These are phyloP conservation scores for Vespertilio murinus DNA, from an alignment of 2,797 vertebrate species.

Conservation along the genomic window DNA sequence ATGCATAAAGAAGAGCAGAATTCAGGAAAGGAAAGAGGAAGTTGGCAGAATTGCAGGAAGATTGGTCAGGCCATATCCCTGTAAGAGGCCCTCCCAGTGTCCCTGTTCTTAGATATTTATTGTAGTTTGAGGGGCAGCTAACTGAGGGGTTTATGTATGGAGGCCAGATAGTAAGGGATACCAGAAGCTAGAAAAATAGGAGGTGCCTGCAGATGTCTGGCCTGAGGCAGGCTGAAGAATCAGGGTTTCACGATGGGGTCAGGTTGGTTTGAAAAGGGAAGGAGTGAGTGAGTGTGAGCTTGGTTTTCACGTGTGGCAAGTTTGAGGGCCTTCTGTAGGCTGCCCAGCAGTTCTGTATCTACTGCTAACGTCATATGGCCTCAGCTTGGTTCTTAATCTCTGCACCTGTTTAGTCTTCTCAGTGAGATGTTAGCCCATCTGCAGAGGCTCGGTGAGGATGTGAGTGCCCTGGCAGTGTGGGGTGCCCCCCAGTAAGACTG, in stretches of 20 bases:
- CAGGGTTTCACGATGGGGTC: background rate
- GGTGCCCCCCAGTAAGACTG: background rate
- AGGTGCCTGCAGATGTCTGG: background rate
- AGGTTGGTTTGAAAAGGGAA: background rate
- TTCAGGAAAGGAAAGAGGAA: background rate
- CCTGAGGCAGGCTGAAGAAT: background rate
- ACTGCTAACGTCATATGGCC: accelerated
- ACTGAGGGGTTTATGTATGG: background rate
- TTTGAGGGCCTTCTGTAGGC: background rate
- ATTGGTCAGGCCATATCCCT: background rate
- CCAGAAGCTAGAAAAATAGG: background rate
- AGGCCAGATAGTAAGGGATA: too few relatives aligned
- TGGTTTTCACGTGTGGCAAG: background rate
- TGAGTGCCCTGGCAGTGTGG: accelerated
- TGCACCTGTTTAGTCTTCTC: background rate
- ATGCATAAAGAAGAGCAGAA: background rate
- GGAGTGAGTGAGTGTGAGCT: background rate
- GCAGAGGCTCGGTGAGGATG: background rate
- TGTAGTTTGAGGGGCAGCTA: background rate
- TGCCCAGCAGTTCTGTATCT: background rate
- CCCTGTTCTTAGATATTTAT: background rate
- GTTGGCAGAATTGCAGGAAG: background rate
- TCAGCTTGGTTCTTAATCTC: background rate
- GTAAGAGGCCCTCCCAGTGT: background rate
- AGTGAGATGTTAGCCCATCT: background rate